A percentile compares a stretch with the other conserved stretches of the same genome.
Evolutionary conservation across 2,797 vertebrate genomes (phyloP).

Genomic region (Catostomus latipinnis): DNA sequence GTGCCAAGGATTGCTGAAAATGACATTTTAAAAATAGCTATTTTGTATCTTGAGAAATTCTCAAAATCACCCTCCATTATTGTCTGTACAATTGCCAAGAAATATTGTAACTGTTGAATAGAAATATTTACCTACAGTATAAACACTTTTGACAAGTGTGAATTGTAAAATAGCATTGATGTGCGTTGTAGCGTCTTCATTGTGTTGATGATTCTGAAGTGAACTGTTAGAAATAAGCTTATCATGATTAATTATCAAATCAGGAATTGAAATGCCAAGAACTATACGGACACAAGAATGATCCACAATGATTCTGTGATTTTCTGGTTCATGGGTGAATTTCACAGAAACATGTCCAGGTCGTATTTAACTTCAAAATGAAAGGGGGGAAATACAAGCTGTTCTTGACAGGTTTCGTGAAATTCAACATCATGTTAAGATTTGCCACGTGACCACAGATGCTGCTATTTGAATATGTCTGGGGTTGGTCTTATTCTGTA

Average conservation of each 20-base stretch:
- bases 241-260: conserved; percentile 2
- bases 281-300: conserved; percentile 9
- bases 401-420: background rate
- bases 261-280: background rate
- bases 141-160: conserved; percentile 29
- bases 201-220: conserved; percentile 20
- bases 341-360: background rate
- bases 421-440: conserved; percentile 1
- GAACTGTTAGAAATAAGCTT: conserved; percentile 18
- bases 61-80: conserved; percentile 15
- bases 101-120: conserved; percentile 2
- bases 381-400: no score
- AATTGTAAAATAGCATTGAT: conserved; percentile 16
- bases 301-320: background rate
- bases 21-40: no score
- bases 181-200: conserved; percentile 24
- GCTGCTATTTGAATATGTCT: conserved; percentile 53
- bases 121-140: background rate
- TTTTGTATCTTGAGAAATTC: conserved; percentile 20
- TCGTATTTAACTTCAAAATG: background rate
- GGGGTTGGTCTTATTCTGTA: conserved; percentile 35
- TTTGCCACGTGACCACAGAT: conserved; percentile 34
- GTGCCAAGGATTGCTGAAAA: conserved; percentile 35
- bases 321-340: background rate
- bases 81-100: conserved; percentile 16